Evolutionary conservation across 2,888 invertebrate genomes (phyloP).

Genomic region (Synanthedon formicaeformis): DNA sequence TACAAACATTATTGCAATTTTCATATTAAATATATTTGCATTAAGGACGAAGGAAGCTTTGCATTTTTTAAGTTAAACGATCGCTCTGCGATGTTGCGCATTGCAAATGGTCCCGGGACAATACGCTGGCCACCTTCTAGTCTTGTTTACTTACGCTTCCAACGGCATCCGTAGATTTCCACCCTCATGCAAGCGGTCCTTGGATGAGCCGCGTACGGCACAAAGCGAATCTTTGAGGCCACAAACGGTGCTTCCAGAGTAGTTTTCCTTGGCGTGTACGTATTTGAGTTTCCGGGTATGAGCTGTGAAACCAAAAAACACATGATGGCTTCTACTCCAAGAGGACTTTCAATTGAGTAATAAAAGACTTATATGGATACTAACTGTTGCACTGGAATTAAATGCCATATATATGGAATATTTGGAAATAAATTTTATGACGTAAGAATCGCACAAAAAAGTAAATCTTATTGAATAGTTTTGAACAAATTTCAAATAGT

Average conservation of each 20-base stretch:
- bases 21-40: background rate
- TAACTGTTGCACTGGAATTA: background rate
- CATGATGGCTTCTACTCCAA: slow-evolving; percentile 1
- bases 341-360: slow-evolving; percentile 1
- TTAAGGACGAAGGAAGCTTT: slow-evolving; percentile 2
- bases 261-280: slow-evolving; percentile 78
- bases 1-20: slow-evolving; percentile 1
- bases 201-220: slow-evolving; percentile 87
- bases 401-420: no score
- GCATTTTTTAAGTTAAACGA: slow-evolving; percentile 6
- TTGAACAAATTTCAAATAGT: no score
- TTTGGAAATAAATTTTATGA: no score
- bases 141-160: slow-evolving; percentile 62
- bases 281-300: slow-evolving; percentile 81
- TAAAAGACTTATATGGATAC: background rate
- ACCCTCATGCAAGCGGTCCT: slow-evolving; percentile 93
- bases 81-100: slow-evolving; percentile 26
- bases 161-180: slow-evolving; percentile 87
- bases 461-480: no score
- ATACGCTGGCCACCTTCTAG: slow-evolving; percentile 28
- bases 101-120: slow-evolving; percentile 33
- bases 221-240: slow-evolving; percentile 86
- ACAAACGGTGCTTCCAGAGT: slow-evolving; percentile 86
- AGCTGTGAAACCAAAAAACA: slow-evolving; percentile 67
- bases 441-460: no score